Conservation (phyloP, 2,797 vertebrate species). For the Xerus rutilus region DNA sequence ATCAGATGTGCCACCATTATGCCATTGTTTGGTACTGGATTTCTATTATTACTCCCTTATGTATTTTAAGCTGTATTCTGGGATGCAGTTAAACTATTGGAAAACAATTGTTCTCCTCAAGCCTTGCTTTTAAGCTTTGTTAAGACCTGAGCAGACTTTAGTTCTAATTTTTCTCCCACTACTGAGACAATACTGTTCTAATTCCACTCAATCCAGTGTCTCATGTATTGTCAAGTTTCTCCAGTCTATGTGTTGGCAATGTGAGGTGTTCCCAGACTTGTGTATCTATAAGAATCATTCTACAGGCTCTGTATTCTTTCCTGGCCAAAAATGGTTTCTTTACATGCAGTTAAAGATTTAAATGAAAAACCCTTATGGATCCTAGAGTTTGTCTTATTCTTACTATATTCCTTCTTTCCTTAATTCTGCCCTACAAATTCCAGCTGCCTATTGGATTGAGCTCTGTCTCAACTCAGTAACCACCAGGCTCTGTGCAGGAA, state of each 20-base stretch:
- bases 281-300: neutral
- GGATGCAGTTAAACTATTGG: neutral
- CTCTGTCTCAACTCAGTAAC: neutral
- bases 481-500: neutral
- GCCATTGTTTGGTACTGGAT: neutral
- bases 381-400: neutral
- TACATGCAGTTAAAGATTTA: neutral
- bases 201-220: neutral
- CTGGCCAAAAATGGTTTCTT: neutral
- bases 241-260: neutral
- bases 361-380: neutral
- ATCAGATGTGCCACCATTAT: neutral
- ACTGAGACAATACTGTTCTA: neutral
- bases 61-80: neutral
- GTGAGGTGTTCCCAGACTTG: neutral
- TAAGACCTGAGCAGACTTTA: neutral
- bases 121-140: neutral
- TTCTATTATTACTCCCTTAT: conserved; percentile 30
- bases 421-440: neutral
- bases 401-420: neutral
- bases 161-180: neutral
- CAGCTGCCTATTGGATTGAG: neutral
- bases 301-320: neutral
- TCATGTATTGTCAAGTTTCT: neutral
- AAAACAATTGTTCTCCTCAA: neutral